Percentiles rank a stretch among this genome's conserved stretches.
These are phyloP conservation scores for Eclectus roratus DNA, from an alignment of 2,113 vertebrate genomes.

Conservation along the genomic window DNA sequence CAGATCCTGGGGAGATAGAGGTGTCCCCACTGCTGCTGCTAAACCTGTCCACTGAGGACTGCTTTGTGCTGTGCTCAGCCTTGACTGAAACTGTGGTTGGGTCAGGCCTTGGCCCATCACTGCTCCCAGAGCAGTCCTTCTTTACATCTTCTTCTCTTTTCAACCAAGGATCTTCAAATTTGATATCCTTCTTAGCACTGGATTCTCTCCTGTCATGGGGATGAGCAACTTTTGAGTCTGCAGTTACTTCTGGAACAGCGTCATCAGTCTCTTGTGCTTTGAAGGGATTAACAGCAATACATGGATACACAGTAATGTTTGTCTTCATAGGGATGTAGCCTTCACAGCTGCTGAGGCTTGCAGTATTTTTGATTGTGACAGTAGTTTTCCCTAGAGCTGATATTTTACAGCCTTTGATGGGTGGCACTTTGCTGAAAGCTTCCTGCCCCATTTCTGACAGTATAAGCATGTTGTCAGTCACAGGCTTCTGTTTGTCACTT, in stretches of 20 bases:
- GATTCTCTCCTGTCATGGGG: conserved; percentile 67
- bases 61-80: conserved; percentile 70
- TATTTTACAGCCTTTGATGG: conserved; percentile 78
- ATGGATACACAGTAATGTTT: conserved; percentile 83
- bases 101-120: conserved; percentile 44
- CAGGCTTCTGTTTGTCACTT: conserved; percentile 67
- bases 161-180: conserved; percentile 94
- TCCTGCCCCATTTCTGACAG: conserved; percentile 73
- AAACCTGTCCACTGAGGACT: conserved; percentile 56
- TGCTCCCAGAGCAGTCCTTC: conserved; percentile 27
- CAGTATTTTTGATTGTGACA: conserved; percentile 78
- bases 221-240: conserved; percentile 4
- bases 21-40: conserved; percentile 79
- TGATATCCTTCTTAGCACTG: conserved; percentile 73
- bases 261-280: conserved; percentile 71
- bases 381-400: conserved; percentile 85
- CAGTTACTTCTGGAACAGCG: conserved; percentile 28
- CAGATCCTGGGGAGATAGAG: conserved; percentile 74
- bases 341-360: conserved; percentile 73
- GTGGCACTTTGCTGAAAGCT: conserved; percentile 68
- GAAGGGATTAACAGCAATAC: conserved; percentile 83
- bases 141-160: conserved; percentile 81
- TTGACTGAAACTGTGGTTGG: conserved; percentile 17
- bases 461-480: conserved; percentile 72
- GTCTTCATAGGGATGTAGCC: conserved; percentile 85